phyloP scores from a whole-genome alignment of 2,888 invertebrate genomes.

The Agriopis marginaria region DNA sequence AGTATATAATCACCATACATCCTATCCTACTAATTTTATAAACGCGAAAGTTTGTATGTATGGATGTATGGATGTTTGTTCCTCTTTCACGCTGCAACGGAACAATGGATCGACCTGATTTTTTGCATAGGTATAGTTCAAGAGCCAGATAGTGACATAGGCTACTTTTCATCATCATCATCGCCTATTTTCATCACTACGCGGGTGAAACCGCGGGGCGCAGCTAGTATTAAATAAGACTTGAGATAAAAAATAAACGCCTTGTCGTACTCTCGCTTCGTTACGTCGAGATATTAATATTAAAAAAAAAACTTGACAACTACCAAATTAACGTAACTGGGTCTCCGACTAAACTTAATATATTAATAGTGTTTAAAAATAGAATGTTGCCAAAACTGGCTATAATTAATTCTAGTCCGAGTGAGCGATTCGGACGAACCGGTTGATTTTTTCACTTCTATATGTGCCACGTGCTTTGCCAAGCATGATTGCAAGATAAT shows the following conservation, averaged over 20 bases:
- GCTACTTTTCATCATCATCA: too few species aligned
- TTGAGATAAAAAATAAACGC: background rate
- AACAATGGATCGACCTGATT: too few species aligned
- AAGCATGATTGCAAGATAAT: constrained; percentile 2
- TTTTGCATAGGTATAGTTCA: too few species aligned
- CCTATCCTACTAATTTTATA: too few species aligned
- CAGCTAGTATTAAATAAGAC: background rate
- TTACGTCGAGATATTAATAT: background rate
- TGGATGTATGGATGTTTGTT: too few species aligned
- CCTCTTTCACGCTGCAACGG: too few species aligned
- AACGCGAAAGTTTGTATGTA: too few species aligned
- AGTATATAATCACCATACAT: background rate
- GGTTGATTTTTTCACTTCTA: constrained; percentile 1
- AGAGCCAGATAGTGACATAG: too few species aligned
- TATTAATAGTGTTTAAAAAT: constrained; percentile 25
- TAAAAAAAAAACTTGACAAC: background rate
- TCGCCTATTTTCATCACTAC: too few species aligned
- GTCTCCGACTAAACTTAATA: constrained; percentile 14
- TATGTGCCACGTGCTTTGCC: constrained; percentile 9
- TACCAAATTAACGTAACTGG: constrained; percentile 19
- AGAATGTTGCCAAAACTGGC: constrained; percentile 25
- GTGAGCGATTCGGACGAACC: background rate
- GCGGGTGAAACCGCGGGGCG: too few species aligned
- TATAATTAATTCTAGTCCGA: constrained; percentile 8
- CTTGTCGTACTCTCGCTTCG: background rate